Conservation (phyloP, 2,113 vertebrate genomes). For the Lanius ludovicianus region DNA sequence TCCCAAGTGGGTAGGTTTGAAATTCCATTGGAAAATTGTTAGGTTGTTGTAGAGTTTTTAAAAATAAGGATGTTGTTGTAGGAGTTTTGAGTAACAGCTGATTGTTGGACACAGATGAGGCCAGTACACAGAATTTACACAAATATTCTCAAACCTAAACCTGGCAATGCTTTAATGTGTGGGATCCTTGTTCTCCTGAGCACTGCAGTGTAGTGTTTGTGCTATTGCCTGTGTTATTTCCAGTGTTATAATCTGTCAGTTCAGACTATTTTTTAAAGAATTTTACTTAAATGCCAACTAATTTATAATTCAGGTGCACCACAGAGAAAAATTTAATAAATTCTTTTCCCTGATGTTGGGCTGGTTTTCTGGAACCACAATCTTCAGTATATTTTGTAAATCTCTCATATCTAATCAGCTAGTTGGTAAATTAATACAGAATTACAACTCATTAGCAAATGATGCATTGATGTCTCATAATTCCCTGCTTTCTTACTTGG, state of each 20-base stretch:
- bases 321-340: conserved; percentile 28
- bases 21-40: background rate
- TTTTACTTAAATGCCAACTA: conserved; percentile 55
- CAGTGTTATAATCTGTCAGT: background rate
- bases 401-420: conserved; percentile 32
- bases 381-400: conserved; percentile 2
- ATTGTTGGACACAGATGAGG: rapidly evolving
- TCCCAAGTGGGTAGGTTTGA: too few species aligned
- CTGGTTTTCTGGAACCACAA: conserved; percentile 37
- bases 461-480: conserved; percentile 14
- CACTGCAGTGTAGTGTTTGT: background rate
- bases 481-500: conserved; percentile 19
- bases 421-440: conserved; percentile 35
- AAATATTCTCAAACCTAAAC: background rate
- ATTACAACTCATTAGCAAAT: conserved; percentile 37
- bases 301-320: conserved; percentile 61
- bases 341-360: background rate
- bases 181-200: background rate
- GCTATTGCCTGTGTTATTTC: background rate
- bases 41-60: too few species aligned
- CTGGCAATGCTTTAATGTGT: background rate
- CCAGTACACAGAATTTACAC: background rate
- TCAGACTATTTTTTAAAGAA: conserved; percentile 13
- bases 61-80: too few species aligned
- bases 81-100: background rate